Percentiles rank a stretch among this genome's conserved stretches.
Evolutionary conservation across 2,888 invertebrate species (phyloP).

Genomic region (Orthosia incerta): DNA sequence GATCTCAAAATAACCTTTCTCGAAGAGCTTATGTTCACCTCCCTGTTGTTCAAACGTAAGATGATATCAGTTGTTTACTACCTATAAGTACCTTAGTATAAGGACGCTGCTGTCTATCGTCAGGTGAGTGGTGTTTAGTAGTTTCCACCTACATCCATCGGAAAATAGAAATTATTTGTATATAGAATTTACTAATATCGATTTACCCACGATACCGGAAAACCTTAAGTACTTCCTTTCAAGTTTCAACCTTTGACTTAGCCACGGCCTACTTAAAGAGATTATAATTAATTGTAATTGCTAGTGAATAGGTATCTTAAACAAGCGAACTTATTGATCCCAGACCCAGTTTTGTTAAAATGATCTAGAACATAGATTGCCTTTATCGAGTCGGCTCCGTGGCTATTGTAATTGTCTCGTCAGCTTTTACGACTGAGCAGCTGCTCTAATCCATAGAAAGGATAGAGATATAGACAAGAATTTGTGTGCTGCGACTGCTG

Average conservation of each 20-base stretch:
- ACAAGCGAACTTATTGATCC: constrained; percentile 35
- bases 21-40: too few species aligned
- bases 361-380: constrained; percentile 56
- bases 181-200: neutral
- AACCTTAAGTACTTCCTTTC: neutral
- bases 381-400: constrained; percentile 30
- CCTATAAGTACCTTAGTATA: neutral
- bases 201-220: neutral
- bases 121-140: neutral
- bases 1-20: too few species aligned
- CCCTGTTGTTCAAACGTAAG: too few species aligned
- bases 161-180: neutral
- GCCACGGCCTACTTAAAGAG: neutral
- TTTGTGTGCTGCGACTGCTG: neutral
- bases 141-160: neutral
- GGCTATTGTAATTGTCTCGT: constrained; percentile 41
- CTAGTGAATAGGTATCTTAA: constrained; percentile 3
- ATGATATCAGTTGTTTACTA: neutral
- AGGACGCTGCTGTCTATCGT: neutral
- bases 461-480: neutral
- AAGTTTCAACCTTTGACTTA: neutral
- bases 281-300: constrained; percentile 5
- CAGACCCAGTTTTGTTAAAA: constrained; percentile 27
- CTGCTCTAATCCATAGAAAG: neutral
- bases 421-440: constrained; percentile 6